Percentiles rank a stretch among this genome's conserved stretches.
Conservation (phyloP, 2,797 vertebrate genomes). For the Coendou prehensilis region DNA sequence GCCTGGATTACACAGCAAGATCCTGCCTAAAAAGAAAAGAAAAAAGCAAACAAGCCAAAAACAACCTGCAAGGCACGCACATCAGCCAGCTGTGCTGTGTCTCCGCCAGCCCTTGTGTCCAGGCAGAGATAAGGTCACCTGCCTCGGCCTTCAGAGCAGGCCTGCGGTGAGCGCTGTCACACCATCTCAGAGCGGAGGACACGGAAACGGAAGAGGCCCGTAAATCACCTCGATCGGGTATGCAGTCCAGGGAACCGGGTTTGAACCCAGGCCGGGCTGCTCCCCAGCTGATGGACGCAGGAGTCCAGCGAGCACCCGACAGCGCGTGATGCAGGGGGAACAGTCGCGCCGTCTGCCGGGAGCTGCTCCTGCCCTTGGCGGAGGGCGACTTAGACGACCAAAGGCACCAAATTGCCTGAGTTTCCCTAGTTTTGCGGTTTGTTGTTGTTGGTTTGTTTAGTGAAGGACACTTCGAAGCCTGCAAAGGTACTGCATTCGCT, state of each 20-base stretch:
- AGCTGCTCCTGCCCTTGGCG: neutral
- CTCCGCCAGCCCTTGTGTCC: neutral
- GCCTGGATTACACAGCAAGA: neutral
- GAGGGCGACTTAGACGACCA: neutral
- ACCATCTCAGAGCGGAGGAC: neutral
- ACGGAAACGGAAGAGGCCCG: neutral
- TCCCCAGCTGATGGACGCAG: no score
- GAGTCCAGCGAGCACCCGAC: neutral
- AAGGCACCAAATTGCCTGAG: neutral
- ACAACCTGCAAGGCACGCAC: neutral
- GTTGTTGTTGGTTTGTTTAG: neutral
- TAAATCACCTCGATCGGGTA: neutral
- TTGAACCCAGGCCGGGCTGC: neutral
- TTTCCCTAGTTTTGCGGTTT: neutral
- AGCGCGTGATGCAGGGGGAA: no score
- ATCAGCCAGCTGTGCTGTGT: neutral
- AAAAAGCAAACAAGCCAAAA: neutral
- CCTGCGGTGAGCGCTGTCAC: neutral
- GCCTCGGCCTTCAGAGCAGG: slow-evolving; percentile 3
- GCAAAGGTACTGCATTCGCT: neutral
- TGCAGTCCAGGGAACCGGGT: neutral
- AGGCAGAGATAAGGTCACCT: slow-evolving; percentile 29
- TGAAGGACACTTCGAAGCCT: neutral
- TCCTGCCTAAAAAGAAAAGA: neutral
- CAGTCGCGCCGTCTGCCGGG: no score